Conservation (phyloP, 2,113 vertebrate species). For the Miniopterus natalensis region DNA sequence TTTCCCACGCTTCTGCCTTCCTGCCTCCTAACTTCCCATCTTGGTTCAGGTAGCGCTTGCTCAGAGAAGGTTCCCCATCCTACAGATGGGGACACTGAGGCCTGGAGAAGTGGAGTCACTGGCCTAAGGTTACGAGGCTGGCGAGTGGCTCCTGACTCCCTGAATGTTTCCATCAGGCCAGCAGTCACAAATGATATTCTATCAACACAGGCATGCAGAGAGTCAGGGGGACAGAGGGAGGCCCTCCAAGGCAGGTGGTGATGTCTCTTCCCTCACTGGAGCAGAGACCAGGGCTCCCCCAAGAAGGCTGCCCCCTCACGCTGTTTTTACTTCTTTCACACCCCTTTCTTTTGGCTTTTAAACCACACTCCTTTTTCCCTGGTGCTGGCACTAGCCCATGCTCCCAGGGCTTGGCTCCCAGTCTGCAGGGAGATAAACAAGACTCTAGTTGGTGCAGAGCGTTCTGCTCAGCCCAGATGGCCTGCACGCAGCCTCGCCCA, state of each 20-base stretch:
- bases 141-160: background rate
- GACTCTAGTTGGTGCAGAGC: background rate
- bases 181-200: background rate
- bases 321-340: background rate
- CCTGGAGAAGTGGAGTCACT: background rate
- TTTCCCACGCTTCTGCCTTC: background rate
- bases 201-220: background rate
- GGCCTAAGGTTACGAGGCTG: background rate
- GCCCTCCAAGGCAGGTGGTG: background rate
- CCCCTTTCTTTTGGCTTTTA: background rate
- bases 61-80: background rate
- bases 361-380: background rate
- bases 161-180: background rate
- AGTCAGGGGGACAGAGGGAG: too few species aligned
- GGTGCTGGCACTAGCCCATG: background rate
- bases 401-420: background rate
- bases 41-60: background rate
- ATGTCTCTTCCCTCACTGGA: background rate
- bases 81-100: background rate
- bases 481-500: background rate
- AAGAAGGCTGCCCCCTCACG: background rate
- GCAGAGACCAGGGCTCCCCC: background rate
- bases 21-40: background rate
- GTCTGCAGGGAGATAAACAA: background rate
- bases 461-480: background rate